phyloP scores from a whole-genome alignment of 2,888 invertebrate genomes.

The Nezara viridula region DNA sequence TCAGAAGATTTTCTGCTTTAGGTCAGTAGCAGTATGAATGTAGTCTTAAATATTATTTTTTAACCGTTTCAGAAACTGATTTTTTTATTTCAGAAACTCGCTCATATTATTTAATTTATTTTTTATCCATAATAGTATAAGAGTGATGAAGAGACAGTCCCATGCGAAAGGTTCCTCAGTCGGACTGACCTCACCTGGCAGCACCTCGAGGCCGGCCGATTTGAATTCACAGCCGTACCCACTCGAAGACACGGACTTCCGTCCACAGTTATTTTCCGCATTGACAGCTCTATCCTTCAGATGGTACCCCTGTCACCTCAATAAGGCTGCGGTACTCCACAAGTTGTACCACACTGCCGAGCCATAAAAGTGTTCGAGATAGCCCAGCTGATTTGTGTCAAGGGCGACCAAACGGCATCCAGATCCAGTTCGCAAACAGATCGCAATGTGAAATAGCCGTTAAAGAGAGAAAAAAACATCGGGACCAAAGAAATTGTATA shows the following conservation, averaged over 20 bases:
- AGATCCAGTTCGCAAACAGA: not conserved
- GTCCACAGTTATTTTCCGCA: constrained; percentile 4
- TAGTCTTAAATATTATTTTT: too few species aligned
- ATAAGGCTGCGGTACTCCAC: not conserved
- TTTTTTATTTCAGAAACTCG: too few species aligned
- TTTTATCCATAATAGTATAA: too few species aligned
- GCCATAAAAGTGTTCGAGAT: not conserved
- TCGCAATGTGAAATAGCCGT: not conserved
- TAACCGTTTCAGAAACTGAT: too few species aligned
- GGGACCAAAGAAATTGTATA: not conserved
- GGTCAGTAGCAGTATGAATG: too few species aligned
- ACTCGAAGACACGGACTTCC: not conserved
- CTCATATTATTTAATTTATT: too few species aligned
- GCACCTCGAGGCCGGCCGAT: not conserved
- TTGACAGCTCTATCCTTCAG: not conserved
- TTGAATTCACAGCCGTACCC: not conserved
- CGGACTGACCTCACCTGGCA: not conserved
- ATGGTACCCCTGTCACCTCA: not conserved
- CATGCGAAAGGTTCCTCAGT: not conserved
- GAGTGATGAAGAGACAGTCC: not conserved
- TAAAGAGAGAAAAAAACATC: not conserved
- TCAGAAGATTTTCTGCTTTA: too few species aligned
- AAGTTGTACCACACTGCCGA: not conserved
- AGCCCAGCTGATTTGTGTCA: not conserved
- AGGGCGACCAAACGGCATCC: not conserved